Evolutionary conservation across 1,140 invertebrate genomes (phyloP).

Genomic region (Diploscapter pachys): DNA sequence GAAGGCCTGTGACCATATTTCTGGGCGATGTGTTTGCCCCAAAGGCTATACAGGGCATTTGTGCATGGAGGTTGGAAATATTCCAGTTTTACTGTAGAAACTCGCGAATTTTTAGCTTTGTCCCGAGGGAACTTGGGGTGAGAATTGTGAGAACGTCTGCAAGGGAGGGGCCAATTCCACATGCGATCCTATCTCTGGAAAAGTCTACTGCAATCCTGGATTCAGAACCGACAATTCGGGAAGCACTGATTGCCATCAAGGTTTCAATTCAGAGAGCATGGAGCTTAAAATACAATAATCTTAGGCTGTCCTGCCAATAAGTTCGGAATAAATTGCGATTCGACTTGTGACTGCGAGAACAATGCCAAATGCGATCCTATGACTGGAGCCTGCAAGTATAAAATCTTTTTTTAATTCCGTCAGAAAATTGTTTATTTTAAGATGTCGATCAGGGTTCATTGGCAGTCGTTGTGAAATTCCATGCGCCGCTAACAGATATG

Average conservation of each 20-base stretch:
- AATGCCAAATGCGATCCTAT: conserved; percentile 80
- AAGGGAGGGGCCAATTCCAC: conserved; percentile 40
- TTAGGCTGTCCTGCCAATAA: conserved; percentile 67
- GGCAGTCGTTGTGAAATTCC: conserved; percentile 66
- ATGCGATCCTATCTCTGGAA: conserved; percentile 77
- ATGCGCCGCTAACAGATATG: conserved; percentile 47
- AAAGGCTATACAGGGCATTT: conserved; percentile 77
- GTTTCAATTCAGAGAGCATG: neutral
- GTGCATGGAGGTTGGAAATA: conserved; percentile 66
- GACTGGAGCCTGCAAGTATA: conserved; percentile 72
- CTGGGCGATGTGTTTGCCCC: conserved; percentile 77
- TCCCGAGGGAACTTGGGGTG: conserved; percentile 65
- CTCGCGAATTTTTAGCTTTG: conserved; percentile 54
- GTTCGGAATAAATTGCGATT: conserved; percentile 76
- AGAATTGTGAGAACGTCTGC: conserved; percentile 58
- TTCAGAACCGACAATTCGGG: conserved; percentile 61
- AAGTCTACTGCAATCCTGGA: conserved; percentile 75
- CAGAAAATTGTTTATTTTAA: no score
- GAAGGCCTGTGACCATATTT: conserved; percentile 79
- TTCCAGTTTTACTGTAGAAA: conserved; percentile 22
- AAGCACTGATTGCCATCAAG: neutral
- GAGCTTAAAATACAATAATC: conserved; percentile 5
- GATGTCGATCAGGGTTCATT: conserved; percentile 72
- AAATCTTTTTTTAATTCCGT: no score
- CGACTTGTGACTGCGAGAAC: conserved; percentile 77